Evolutionary conservation across 1,140 invertebrate species (phyloP).

Genomic region (Aphis craccivora): DNA sequence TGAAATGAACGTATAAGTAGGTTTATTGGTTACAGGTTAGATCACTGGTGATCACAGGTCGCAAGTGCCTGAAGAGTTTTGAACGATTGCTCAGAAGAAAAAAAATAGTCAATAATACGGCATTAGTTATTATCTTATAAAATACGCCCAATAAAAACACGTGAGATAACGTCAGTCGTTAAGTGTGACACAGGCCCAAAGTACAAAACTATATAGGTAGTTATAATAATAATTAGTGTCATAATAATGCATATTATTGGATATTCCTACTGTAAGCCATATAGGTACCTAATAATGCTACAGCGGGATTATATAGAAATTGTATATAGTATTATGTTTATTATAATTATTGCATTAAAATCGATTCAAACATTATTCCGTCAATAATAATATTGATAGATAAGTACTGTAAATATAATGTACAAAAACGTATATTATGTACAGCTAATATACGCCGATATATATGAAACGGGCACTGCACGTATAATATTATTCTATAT

Average conservation of each 20-base stretch:
- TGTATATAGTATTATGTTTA: background rate
- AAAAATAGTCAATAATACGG: conserved; percentile 7
- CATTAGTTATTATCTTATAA: conserved; percentile 42
- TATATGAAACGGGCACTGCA: no score
- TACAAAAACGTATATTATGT: no score
- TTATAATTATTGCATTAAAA: no score
- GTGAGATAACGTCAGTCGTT: conserved; percentile 20
- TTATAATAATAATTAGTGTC: conserved; percentile 2
- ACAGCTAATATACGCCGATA: no score
- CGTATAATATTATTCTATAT: no score
- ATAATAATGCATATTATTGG: background rate
- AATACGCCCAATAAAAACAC: conserved; percentile 29
- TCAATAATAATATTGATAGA: no score
- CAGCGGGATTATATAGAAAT: no score
- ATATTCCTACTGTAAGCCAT: no score
- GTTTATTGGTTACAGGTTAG: background rate
- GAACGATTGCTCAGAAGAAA: background rate
- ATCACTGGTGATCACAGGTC: background rate
- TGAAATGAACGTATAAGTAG: background rate
- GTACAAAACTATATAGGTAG: conserved; percentile 1
- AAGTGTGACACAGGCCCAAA: conserved; percentile 19
- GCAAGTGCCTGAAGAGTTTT: background rate
- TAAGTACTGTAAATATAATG: no score
- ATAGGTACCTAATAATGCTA: no score
- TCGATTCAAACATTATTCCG: no score